phyloP scores from a whole-genome alignment of 2,888 invertebrate genomes.

The Cybosia mesomella region DNA sequence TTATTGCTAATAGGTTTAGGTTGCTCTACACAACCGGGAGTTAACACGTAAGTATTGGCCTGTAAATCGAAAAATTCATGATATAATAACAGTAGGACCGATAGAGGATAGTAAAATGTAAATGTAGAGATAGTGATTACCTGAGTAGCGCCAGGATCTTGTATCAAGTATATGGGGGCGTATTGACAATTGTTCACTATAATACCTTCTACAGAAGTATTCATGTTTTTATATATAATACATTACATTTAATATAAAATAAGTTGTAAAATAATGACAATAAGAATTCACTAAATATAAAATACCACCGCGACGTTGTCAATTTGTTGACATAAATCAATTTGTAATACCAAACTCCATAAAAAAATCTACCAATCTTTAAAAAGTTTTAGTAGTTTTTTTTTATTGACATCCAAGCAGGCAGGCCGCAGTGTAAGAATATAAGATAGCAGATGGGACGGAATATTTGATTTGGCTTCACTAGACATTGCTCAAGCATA shows the following conservation, averaged over 20 bases:
- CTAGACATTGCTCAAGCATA: too few relatives aligned
- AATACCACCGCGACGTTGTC: constrained; percentile 52
- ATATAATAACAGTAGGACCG: constrained; percentile 29
- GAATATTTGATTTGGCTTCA: too few relatives aligned
- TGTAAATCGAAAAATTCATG: constrained; percentile 58
- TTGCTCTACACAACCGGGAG: constrained; percentile 63
- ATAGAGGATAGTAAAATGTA: constrained; percentile 18
- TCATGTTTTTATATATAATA: constrained; percentile 66
- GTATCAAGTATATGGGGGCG: constrained; percentile 80
- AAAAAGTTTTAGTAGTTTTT: not conserved
- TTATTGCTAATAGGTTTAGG: constrained; percentile 75
- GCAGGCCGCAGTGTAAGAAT: too few relatives aligned
- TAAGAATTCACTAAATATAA: constrained; percentile 30
- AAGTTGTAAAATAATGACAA: constrained; percentile 16
- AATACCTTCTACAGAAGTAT: constrained; percentile 73
- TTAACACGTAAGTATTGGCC: constrained; percentile 73
- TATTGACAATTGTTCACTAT: constrained; percentile 79
- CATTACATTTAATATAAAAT: constrained; percentile 53
- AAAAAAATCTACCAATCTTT: not conserved
- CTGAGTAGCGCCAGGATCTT: constrained; percentile 78
- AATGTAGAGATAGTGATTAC: constrained; percentile 61
- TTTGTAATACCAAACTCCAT: not conserved
- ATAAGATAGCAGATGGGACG: too few relatives aligned
- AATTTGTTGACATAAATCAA: constrained; percentile 43
- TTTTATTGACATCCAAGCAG: not conserved